Base-by-base conservation (phyloP, 64 coral and sea anemone genomes). In the Pocillopora damicornis region DNA sequence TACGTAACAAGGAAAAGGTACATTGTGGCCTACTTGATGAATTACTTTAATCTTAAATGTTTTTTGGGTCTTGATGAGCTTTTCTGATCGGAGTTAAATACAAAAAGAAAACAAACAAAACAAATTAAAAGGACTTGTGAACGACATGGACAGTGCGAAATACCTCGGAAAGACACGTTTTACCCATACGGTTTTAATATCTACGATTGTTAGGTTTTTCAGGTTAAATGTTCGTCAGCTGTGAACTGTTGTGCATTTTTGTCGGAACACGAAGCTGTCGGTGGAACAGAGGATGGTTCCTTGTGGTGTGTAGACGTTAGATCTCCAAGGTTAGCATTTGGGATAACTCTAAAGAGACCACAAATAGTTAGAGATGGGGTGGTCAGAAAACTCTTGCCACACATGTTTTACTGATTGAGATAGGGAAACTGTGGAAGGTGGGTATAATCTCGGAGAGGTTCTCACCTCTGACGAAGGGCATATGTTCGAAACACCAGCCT, bases 241-340 rank as follows among this genome's bases (percentile, higher is more conserved):
- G 76, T 95, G 61, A 98, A 95, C 45, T 90, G 93, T 38, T 98
- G 96, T 83, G 34, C 83, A 75, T 95, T 93, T 72, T 78, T 89
- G 57, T 95, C 96, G 88, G 90, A 92, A 17, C 16, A 74, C 82
- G 90, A 90, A 76, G 88, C 92, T 38, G 75, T 89, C 15, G 88
- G 86, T 35, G 96, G 96, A 56, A 92, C 90, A 35, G 93, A 98
- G 60, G 84, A 98, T 86, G 96, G 96, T 4, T 83, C 79, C 60
- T 14, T 98, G 2, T 92, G 89, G 77, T 71, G 78, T 62, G 83
- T 91, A 77, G 96, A 98, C 73, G 74, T 89, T 35, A 94, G 96
- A 84, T 95, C 84, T 64, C 83, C 78, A 76, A 86, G 90, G 96
- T 98, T 68, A 61, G 75, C 75, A 4, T 17, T 59, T 23, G 15